Evolutionary conservation across 2,113 vertebrate species (phyloP).

Genomic region (Tragelaphus imberbis): DNA sequence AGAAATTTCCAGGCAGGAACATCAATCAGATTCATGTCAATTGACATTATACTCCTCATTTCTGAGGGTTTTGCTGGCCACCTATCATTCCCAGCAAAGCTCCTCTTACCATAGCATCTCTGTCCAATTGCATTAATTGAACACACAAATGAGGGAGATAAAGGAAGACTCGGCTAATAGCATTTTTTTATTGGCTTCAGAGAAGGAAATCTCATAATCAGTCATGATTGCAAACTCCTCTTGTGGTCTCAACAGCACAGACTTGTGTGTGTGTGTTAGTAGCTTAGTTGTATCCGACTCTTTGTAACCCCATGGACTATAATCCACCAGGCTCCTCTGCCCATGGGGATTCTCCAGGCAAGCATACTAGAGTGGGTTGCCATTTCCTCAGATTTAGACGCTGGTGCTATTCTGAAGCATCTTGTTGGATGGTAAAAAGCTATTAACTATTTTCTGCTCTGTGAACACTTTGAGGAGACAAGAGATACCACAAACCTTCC

Average conservation of each 20-base stretch:
- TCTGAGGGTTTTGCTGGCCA: background rate
- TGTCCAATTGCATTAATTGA: conserved; percentile 24
- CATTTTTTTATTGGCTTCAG: conserved; percentile 13
- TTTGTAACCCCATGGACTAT: background rate
- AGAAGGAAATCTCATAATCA: conserved; percentile 8
- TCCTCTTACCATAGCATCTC: background rate
- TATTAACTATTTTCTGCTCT: background rate
- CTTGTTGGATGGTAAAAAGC: background rate
- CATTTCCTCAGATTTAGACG: background rate
- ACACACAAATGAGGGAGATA: background rate
- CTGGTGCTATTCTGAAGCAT: background rate
- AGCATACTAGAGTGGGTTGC: background rate
- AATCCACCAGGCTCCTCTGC: background rate
- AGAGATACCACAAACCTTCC: background rate
- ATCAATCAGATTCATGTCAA: background rate
- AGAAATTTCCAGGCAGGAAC: background rate
- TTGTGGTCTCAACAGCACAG: background rate
- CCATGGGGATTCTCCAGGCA: background rate
- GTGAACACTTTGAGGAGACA: background rate
- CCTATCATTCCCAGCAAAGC: background rate
- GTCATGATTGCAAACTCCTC: conserved; percentile 33
- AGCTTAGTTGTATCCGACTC: background rate
- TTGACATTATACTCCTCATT: background rate
- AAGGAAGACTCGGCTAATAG: background rate
- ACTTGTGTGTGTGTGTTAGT: background rate